Conservation (phyloP, 2,113 vertebrate genomes). For the Caranx ignobilis region DNA sequence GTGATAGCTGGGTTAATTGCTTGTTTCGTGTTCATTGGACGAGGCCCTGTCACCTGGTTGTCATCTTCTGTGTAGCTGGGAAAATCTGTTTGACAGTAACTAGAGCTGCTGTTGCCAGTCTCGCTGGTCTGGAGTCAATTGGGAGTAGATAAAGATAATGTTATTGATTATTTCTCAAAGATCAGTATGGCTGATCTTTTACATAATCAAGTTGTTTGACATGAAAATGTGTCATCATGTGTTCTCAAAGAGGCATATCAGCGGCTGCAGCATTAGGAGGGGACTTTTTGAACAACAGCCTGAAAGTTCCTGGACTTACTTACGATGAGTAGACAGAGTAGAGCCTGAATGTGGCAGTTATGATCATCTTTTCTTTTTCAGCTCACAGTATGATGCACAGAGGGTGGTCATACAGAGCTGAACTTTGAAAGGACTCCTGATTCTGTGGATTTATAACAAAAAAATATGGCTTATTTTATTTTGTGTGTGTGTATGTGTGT, state of each 20-base stretch:
- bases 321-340: no score
- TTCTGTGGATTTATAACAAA: conserved; percentile 2
- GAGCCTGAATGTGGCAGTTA: no score
- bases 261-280: neutral
- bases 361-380: no score
- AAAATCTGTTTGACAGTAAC: conserved; percentile 40
- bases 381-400: neutral
- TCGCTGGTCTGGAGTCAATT: conserved; percentile 20
- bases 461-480: neutral
- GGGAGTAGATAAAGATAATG: conserved; percentile 4
- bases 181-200: neutral
- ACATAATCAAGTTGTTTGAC: neutral
- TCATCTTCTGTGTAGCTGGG: conserved; percentile 46
- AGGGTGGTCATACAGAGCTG: neutral
- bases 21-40: conserved; percentile 65
- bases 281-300: no score
- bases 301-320: no score
- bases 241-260: conserved; percentile 7
- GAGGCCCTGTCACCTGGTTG: conserved; percentile 59
- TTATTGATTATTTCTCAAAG: conserved; percentile 21
- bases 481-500: neutral
- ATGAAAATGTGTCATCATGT: neutral
- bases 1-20: conserved; percentile 79
- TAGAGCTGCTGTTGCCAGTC: conserved; percentile 34
- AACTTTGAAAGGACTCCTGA: conserved; percentile 12